A percentile compares a stretch with the other conserved stretches of the same genome.
Conservation (phyloP, 1,140 invertebrate genomes). For the Pseudoatta argentina region DNA sequence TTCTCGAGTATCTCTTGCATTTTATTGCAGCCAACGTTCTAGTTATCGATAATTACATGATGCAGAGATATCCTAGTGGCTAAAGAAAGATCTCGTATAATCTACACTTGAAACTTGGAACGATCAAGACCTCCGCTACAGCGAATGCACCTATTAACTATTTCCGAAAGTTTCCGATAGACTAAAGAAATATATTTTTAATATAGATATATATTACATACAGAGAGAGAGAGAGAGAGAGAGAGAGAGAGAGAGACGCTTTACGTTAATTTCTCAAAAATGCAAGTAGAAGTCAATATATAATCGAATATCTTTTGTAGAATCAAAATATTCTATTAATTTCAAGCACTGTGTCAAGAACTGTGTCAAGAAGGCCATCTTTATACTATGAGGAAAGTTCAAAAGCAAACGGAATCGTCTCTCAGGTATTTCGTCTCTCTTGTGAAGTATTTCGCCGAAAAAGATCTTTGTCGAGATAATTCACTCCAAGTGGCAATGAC, state of each 20-base stretch:
- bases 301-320: neutral
- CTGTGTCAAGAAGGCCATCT: neutral
- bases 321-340: neutral
- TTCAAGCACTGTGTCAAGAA: neutral
- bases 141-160: neutral
- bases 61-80: neutral
- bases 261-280: neutral
- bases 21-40: slow-evolving; percentile 1
- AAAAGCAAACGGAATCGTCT: neutral
- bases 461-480: slow-evolving; percentile 6
- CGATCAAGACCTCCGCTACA: neutral
- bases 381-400: neutral
- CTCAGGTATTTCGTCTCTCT: neutral
- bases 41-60: slow-evolving; percentile 25
- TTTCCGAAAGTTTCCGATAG: neutral
- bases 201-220: neutral
- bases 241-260: no score
- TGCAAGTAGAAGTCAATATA: neutral
- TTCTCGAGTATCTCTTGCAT: neutral
- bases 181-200: neutral
- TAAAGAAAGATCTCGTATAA: slow-evolving; percentile 14
- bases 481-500: slow-evolving; percentile 73
- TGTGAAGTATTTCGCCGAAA: neutral
- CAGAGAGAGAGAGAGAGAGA: no score
- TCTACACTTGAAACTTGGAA: neutral